phyloP scores from a whole-genome alignment of 2,113 vertebrate genomes.

The Rutilus rutilus region DNA sequence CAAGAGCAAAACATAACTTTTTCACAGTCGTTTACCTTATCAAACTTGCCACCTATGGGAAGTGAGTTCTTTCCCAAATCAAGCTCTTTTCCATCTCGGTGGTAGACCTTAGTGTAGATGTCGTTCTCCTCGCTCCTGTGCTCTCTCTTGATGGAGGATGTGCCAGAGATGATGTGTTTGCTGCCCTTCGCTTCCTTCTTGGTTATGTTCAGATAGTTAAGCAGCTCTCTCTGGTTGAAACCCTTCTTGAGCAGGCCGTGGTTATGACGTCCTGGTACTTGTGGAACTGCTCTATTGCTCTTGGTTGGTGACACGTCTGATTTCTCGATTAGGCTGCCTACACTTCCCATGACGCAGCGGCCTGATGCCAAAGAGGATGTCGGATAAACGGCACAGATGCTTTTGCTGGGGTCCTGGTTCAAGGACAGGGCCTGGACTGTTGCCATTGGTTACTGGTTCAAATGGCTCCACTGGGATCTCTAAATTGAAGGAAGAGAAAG shows the following conservation, averaged over 20 bases:
- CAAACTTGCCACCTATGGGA: constrained; percentile 88
- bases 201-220: constrained; percentile 91
- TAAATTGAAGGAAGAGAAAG: constrained; percentile 60
- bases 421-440: constrained; percentile 86
- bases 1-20: background rate
- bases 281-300: constrained; percentile 74
- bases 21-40: constrained; percentile 81
- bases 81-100: constrained; percentile 84
- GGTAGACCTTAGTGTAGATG: constrained; percentile 84
- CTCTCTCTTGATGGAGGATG: constrained; percentile 76
- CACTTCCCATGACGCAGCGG: constrained; percentile 90
- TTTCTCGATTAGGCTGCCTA: constrained; percentile 94
- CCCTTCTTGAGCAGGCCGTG: constrained; percentile 89
- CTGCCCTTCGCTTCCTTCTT: constrained; percentile 84
- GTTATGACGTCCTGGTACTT: constrained; percentile 82
- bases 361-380: constrained; percentile 65
- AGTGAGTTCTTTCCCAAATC: constrained; percentile 93
- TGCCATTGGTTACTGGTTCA: constrained; percentile 90
- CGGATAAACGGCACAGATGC: constrained; percentile 72
- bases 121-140: constrained; percentile 81
- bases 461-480: constrained; percentile 72
- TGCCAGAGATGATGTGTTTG: constrained; percentile 74
- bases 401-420: constrained; percentile 81
- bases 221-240: constrained; percentile 87
- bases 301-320: constrained; percentile 84